A percentile compares a stretch with the other conserved stretches of the same genome.
Conservation (phyloP, 2,888 invertebrate species). For the Pyrrhia umbra region DNA sequence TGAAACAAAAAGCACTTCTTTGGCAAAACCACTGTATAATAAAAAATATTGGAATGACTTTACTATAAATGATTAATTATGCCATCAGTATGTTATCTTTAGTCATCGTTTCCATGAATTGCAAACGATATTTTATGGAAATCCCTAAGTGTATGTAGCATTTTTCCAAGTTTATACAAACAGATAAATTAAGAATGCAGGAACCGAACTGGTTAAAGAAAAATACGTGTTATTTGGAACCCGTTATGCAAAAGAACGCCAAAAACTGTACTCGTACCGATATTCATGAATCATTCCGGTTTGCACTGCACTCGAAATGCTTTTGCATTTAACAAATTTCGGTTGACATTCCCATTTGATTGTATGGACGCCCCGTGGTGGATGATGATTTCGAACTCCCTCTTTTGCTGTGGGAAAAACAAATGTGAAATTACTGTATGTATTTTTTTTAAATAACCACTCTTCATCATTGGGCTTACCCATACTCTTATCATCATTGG, state of each 20-base stretch:
- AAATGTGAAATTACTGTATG: not conserved
- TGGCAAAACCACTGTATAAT: not conserved
- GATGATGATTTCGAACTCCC: not conserved
- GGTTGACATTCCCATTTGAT: not conserved
- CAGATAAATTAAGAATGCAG: constrained; percentile 22
- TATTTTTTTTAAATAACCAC: not conserved
- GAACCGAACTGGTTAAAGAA: constrained; percentile 12
- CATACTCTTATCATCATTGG: not conserved
- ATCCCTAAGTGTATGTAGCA: constrained; percentile 16
- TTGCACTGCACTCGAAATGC: constrained; percentile 36
- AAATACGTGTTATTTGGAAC: constrained; percentile 55
- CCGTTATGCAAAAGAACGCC: constrained; percentile 54
- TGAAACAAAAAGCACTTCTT: not conserved
- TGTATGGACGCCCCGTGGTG: not conserved
- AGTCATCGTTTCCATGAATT: constrained; percentile 21
- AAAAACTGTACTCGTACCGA: constrained; percentile 51
- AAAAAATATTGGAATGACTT: not conserved
- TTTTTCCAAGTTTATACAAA: constrained; percentile 4
- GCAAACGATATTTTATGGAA: constrained; percentile 14
- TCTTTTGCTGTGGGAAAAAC: not conserved
- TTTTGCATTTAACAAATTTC: constrained; percentile 31
- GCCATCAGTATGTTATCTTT: not conserved
- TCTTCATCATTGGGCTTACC: too few species aligned
- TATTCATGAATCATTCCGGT: constrained; percentile 54
- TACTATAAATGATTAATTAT: not conserved